phyloP scores from a whole-genome alignment of 2,113 vertebrate species.

The Micronisus gabar region DNA sequence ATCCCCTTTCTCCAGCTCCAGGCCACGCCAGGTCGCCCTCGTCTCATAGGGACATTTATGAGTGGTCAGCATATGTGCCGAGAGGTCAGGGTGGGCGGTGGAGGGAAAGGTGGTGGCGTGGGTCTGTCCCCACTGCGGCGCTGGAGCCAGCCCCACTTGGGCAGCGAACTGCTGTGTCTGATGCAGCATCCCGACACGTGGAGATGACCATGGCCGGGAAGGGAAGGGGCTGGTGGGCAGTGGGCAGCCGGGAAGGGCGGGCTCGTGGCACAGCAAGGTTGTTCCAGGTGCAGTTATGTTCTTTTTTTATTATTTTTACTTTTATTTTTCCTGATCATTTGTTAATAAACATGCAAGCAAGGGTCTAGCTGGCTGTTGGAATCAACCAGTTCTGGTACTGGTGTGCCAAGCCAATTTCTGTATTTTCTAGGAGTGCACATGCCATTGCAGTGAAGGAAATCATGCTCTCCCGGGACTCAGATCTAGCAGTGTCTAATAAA shows the following conservation, averaged over 20 bases:
- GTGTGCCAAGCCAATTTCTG: background rate
- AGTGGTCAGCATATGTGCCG: constrained; percentile 71
- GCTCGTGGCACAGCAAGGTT: background rate
- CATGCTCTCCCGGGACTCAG: background rate
- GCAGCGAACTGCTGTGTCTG: background rate
- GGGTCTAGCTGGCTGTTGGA: background rate
- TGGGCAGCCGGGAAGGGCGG: fast-evolving
- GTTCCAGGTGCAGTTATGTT: background rate
- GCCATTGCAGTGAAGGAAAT: background rate
- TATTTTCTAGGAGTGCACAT: background rate
- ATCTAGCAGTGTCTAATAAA: constrained; percentile 23
- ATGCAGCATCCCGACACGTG: fast-evolving
- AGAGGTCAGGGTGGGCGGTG: constrained; percentile 66
- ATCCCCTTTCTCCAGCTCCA: constrained; percentile 76
- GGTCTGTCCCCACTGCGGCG: fast-evolving
- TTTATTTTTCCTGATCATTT: background rate
- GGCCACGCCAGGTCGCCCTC: constrained; percentile 67
- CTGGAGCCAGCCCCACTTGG: background rate
- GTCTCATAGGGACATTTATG: constrained; percentile 71
- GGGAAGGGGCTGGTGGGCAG: background rate
- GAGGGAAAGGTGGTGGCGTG: background rate
- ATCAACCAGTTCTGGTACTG: background rate
- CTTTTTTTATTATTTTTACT: no score
- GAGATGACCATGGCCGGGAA: background rate
- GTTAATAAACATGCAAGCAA: background rate